Evolutionary conservation across 53 echinoderm and acorn worm species (phyloP), one percentile per base, ranked within the genome.

Genomic region (Apostichopus leukothele): DNA sequence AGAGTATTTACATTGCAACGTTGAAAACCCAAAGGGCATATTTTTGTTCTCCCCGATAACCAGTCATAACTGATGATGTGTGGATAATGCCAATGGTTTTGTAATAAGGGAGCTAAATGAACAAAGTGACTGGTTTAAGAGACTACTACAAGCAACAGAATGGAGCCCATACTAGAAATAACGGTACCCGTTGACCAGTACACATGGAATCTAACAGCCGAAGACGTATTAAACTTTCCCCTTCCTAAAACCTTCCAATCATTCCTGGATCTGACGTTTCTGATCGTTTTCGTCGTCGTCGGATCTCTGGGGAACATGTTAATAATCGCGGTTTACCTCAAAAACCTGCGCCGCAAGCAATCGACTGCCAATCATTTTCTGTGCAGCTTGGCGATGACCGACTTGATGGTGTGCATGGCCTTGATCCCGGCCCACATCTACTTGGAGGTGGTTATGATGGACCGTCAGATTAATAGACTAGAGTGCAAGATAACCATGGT

Each of bases 291-390:
- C 74, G 93, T 99, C 83, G 26, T 99, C 10, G 50, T 93, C 11
- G 99, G 99, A 55, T 90, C 93, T 22, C 75, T 94, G 7, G 99
- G 99, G 16, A 99, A 99, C 67, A 84, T 94, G 9, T 87, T 99
- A 19, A 94, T 99, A 52, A 91, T 99, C 63, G 53, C 78, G 6
- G 99, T 99, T 10, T 99, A 95, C 79, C 6, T 91, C 8, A 88
- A 90, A 60, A 94, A 95, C 89, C 90, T 93, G 10, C 67, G 76
- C 23, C 75, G 90, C 21, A 94, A 94, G 23, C 95, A 99, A 83
- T 99, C 96, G 10, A 96, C 99, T 5, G 99, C 99, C 14, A 99
- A 99, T 57, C 96, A 99, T 83, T 99, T 99, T 75, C 93, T 99
- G 14, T 96, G 96, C 87, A 99, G 93, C 67, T 84, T 99, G 71